Conservation (phyloP, 2,888 invertebrate species). For the Mermis nigrescens region DNA sequence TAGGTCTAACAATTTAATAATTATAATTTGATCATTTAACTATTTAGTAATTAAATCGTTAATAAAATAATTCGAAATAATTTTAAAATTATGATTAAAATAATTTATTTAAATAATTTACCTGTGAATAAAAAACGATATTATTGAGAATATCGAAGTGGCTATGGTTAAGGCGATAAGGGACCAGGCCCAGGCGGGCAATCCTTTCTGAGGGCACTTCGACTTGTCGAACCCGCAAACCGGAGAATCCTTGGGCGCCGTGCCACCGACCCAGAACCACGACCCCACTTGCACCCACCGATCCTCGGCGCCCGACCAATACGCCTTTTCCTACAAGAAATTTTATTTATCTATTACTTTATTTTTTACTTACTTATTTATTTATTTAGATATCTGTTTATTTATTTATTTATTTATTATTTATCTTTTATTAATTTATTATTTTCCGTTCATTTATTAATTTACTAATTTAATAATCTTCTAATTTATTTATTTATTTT, state of each 20-base stretch:
- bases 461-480: too few species aligned
- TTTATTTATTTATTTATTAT: neutral
- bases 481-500: too few species aligned
- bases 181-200: constrained; percentile 64
- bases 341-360: neutral
- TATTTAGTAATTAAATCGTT: too few species aligned
- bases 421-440: too few species aligned
- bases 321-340: constrained; percentile 57
- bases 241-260: constrained; percentile 63
- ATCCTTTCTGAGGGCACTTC: constrained; percentile 47
- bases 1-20: too few species aligned
- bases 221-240: constrained; percentile 77
- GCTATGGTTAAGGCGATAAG: constrained; percentile 61
- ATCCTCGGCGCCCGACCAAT: constrained; percentile 62
- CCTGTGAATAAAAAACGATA: constrained; percentile 60
- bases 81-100: too few species aligned
- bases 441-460: too few species aligned
- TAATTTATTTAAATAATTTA: too few species aligned
- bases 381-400: too few species aligned
- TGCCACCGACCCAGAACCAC: constrained; percentile 51
- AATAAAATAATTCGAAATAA: too few species aligned
- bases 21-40: too few species aligned
- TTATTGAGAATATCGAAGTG: constrained; percentile 48
- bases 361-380: too few species aligned
- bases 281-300: constrained; percentile 51